Percentiles rank a stretch among this genome's conserved stretches.
Evolutionary conservation across 1,140 invertebrate species (phyloP).

Genomic region (Heliconius himera): DNA sequence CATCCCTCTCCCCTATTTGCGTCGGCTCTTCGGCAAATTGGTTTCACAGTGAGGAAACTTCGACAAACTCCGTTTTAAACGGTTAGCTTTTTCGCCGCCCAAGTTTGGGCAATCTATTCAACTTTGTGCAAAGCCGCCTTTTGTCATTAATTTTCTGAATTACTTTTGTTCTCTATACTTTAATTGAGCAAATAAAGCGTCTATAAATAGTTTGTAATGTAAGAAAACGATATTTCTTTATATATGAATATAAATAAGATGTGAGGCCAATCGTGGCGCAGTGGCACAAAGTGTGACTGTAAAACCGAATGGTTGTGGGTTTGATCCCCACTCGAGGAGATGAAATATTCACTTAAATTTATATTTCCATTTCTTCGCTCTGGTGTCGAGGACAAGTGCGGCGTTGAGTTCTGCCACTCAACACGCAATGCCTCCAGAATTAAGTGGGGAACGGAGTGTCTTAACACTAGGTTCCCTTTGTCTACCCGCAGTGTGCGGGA

Average conservation of each 20-base stretch:
- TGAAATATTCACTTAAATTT: too few relatives aligned
- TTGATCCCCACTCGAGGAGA: too few relatives aligned
- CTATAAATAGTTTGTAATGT: neutral
- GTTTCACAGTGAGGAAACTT: constrained; percentile 40
- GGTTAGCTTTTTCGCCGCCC: constrained; percentile 27
- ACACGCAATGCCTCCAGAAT: too few relatives aligned
- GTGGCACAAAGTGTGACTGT: too few relatives aligned
- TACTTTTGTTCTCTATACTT: constrained; percentile 8
- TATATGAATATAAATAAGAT: neutral
- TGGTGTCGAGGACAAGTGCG: too few relatives aligned
- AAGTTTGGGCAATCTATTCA: constrained; percentile 31
- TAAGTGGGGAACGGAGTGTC: too few relatives aligned
- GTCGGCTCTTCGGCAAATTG: constrained; percentile 38
- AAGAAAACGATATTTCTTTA: neutral
- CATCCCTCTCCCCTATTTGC: constrained; percentile 41
- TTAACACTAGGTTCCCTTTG: too few relatives aligned
- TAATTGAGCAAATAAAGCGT: neutral
- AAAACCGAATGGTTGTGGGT: too few relatives aligned
- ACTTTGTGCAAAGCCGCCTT: constrained; percentile 7
- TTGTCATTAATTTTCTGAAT: constrained; percentile 19
- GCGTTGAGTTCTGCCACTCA: too few relatives aligned
- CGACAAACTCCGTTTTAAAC: constrained; percentile 32
- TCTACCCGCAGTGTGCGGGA: too few relatives aligned
- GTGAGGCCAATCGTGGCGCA: too few relatives aligned
- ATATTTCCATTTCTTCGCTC: too few relatives aligned